Evolutionary conservation across 2,888 invertebrate genomes (phyloP).

Genomic region (Lomographa bimaculata): DNA sequence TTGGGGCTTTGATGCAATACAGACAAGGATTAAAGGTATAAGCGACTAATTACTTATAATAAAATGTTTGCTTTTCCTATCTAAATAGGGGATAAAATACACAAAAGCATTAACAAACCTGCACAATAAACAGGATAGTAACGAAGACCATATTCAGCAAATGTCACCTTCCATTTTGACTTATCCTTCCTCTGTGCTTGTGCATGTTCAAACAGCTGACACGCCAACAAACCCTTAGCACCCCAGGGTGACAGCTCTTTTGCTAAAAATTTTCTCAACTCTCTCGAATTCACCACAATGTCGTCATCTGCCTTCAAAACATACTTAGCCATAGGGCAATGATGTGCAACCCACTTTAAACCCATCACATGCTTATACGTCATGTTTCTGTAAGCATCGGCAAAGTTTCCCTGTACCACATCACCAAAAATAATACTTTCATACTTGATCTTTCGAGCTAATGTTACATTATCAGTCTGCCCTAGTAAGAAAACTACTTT

Average conservation of each 20-base stretch:
- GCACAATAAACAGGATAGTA: constrained; percentile 90
- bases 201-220: constrained; percentile 78
- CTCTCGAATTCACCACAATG: constrained; percentile 88
- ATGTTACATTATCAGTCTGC: constrained; percentile 39
- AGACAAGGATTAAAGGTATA: too few species aligned
- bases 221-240: constrained; percentile 85
- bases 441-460: constrained; percentile 60
- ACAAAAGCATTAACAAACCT: constrained; percentile 66
- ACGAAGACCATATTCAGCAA: constrained; percentile 84
- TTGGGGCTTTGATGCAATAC: too few species aligned
- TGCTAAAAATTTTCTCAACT: constrained; percentile 83
- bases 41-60: too few species aligned
- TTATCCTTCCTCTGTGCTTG: constrained; percentile 84
- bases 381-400: constrained; percentile 91
- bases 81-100: too few species aligned
- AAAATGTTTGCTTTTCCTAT: too few species aligned
- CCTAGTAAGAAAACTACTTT: constrained; percentile 88
- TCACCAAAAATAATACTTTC: constrained; percentile 86
- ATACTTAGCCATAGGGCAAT: constrained; percentile 87
- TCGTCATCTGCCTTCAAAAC: constrained; percentile 91
- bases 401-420: constrained; percentile 89
- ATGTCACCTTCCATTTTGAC: constrained; percentile 91
- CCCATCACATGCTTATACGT: constrained; percentile 94
- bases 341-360: constrained; percentile 89
- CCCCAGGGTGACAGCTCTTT: constrained; percentile 84